Evolutionary conservation across 2,113 vertebrate species (phyloP).

Genomic region (Triplophysa rosa): DNA sequence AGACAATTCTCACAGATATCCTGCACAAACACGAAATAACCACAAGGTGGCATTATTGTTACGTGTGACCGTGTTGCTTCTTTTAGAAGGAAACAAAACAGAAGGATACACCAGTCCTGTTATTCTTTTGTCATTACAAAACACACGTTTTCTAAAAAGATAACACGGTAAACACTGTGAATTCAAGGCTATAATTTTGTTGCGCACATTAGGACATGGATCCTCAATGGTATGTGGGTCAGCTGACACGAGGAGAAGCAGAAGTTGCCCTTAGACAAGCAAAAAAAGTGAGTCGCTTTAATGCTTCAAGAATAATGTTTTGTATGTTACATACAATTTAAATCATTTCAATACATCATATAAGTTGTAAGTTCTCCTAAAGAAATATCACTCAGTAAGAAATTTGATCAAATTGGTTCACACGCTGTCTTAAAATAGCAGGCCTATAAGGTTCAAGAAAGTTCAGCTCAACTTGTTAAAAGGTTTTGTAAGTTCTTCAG

Average conservation of each 20-base stretch:
- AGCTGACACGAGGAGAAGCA: slow-evolving; percentile 80
- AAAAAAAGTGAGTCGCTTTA: slow-evolving; percentile 77
- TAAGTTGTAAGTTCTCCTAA: too few relatives aligned
- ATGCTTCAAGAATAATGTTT: background rate
- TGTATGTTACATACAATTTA: background rate
- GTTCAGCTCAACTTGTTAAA: too few relatives aligned
- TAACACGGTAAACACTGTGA: background rate
- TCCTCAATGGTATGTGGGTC: slow-evolving; percentile 83
- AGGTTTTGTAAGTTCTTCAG: too few relatives aligned
- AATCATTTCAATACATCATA: background rate
- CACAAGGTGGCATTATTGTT: slow-evolving; percentile 47
- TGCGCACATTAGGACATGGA: slow-evolving; percentile 66
- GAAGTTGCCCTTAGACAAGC: slow-evolving; percentile 83
- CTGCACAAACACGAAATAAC: background rate
- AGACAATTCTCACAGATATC: background rate
- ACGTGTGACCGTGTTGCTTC: background rate
- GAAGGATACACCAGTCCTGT: background rate
- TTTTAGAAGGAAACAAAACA: background rate
- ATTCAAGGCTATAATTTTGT: background rate
- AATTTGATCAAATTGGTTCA: too few relatives aligned
- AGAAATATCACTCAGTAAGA: too few relatives aligned
- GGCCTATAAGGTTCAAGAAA: too few relatives aligned
- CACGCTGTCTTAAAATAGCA: too few relatives aligned
- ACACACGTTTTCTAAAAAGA: background rate
- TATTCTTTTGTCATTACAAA: background rate